These are phyloP conservation scores for Phrynosoma blainvillii DNA, from an alignment of 2,113 vertebrate species.

Conservation along the genomic window DNA sequence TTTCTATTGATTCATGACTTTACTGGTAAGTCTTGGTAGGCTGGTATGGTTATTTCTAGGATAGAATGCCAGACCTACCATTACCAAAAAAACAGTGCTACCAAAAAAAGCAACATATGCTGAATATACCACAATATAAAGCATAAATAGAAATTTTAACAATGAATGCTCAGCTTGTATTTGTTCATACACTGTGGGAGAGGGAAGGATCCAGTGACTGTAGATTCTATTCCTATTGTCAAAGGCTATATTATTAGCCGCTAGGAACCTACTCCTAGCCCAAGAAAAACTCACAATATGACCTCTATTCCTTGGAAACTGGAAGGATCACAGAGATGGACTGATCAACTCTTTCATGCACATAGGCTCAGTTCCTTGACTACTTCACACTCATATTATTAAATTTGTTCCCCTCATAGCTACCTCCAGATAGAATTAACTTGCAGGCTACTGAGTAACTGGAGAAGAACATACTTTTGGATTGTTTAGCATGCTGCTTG, in stretches of 20 bases:
- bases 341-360: background rate
- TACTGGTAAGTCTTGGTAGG: background rate
- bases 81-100: background rate
- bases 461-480: too few relatives aligned
- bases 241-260: background rate
- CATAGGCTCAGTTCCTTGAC: background rate
- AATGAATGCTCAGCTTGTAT: background rate
- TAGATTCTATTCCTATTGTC: background rate
- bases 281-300: background rate
- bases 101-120: background rate
- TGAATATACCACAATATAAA: background rate
- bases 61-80: constrained; percentile 10
- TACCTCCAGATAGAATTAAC: too few relatives aligned
- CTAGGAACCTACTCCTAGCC: background rate
- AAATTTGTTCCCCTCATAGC: too few relatives aligned
- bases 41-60: background rate
- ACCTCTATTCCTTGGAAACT: background rate
- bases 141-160: too few relatives aligned
- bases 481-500: too few relatives aligned
- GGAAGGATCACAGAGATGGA: background rate
- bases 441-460: too few relatives aligned
- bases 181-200: background rate
- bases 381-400: too few relatives aligned
- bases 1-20: background rate
- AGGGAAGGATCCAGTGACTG: background rate